Base-by-base conservation (phyloP, 2,113 vertebrate genomes). In the Cricetomys ansorgei region DNA sequence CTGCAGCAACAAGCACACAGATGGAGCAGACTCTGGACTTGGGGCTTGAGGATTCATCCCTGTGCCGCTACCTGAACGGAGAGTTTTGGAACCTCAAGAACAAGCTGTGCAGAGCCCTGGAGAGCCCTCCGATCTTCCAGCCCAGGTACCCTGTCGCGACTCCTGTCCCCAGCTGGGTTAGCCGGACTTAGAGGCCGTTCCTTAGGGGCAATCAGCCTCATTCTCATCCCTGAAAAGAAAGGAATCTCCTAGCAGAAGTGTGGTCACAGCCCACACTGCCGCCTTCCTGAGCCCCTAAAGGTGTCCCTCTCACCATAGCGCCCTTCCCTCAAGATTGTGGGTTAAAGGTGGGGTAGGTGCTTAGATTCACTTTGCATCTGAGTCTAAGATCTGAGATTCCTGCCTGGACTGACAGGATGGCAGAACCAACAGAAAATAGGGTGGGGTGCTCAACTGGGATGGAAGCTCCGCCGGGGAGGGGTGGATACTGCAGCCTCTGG, bases 1-100 rank as follows among this genome's bases (percentile, higher is more conserved):
- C 64, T 7, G 62, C 15, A 37, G 15, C 34, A 34, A 8, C 7
- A 5, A 1, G 16, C 9, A 10, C 0, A 62, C 55, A 4, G 2
- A 86, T 95, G 97, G 89, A 97, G 88, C 92, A 2, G 11, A 76
- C 31, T 45, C 4, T 15, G 16, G 91, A 43, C 8, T 45, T 69
- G 23, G 80, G 94, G 9, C 80, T 96, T 5, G 34, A 34, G 59
- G 97, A 57, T 65, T 85, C 80, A 10, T 94, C 97, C 73, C 95
- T 98, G 76, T 91, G 96, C 69, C 94, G 97, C 83, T 98, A 98
- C 94, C 96, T 98, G 57, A 98, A 98, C 13, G 97, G 98, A 73
- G 96, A 98, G 37, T 97, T 95, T 95, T 98, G 98, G 98, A 83
- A 80, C 64, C 95, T 97, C 79, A 98, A 98, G 94, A 94, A 97